These are phyloP conservation scores for Pandemis corylana DNA, from an alignment of 2,888 invertebrate species.

Conservation along the genomic window DNA sequence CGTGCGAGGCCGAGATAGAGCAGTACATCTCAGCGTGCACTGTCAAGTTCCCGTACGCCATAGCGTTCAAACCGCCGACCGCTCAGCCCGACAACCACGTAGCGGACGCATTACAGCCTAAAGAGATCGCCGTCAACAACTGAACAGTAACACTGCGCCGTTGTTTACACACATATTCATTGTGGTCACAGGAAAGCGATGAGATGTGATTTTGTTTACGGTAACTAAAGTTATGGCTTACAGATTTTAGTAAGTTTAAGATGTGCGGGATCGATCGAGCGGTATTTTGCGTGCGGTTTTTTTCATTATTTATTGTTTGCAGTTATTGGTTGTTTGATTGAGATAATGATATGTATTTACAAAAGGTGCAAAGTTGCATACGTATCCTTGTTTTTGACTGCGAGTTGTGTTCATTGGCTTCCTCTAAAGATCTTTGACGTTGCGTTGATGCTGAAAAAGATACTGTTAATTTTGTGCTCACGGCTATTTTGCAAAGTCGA, in stretches of 20 bases:
- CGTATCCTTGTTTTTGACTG: no score
- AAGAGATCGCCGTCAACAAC: slow-evolving; percentile 64
- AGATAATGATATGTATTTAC: neutral
- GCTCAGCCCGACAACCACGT: slow-evolving; percentile 53
- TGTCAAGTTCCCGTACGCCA: slow-evolving; percentile 91
- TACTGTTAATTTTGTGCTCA: no score
- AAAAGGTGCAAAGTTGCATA: no score
- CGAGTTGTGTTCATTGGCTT: no score
- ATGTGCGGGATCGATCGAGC: neutral
- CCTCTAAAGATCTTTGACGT: no score
- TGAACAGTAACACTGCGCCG: slow-evolving; percentile 48
- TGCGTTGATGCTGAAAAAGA: no score
- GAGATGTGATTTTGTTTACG: neutral
- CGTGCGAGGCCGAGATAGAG: slow-evolving; percentile 87
- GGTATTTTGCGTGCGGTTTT: neutral
- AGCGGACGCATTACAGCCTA: slow-evolving; percentile 57
- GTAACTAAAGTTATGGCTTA: neutral
- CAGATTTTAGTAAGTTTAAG: neutral
- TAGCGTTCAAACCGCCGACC: slow-evolving; percentile 86
- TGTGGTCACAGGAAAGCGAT: neutral
- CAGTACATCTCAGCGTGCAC: slow-evolving; percentile 90
- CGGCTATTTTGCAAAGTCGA: no score
- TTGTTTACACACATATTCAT: neutral
- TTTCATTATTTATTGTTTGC: neutral
- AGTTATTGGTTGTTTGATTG: neutral